Evolutionary conservation across 2,797 vertebrate species (phyloP).

Genomic region (Tamandua tetradactyla): DNA sequence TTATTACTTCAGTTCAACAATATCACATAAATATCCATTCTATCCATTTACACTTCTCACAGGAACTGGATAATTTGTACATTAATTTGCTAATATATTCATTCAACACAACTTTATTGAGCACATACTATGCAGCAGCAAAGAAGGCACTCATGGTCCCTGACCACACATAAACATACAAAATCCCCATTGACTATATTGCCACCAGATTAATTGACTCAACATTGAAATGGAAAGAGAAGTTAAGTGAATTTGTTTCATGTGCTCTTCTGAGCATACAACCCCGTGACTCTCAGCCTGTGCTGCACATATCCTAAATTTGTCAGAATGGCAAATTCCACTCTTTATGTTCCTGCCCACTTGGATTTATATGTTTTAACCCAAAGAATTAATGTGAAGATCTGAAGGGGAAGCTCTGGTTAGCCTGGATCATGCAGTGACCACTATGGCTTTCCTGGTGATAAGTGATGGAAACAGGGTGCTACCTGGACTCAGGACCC

Average conservation of each 20-base stretch:
- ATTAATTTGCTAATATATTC: neutral
- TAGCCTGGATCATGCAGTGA: conserved; percentile 57
- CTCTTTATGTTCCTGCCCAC: conserved; percentile 40
- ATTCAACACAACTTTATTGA: neutral
- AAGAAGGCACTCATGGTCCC: neutral
- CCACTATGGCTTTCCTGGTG: conserved; percentile 54
- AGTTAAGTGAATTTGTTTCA: neutral
- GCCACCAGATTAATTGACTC: neutral
- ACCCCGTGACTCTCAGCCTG: neutral
- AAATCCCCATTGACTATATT: neutral
- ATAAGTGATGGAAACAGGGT: conserved; percentile 64
- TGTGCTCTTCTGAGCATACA: neutral
- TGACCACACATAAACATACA: neutral
- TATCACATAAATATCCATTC: neutral
- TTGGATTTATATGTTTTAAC: conserved; percentile 61
- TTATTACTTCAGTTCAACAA: neutral
- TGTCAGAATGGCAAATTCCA: conserved; percentile 12
- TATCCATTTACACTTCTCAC: neutral
- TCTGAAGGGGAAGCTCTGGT: conserved; percentile 65
- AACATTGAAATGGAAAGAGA: conserved; percentile 21
- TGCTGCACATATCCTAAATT: neutral
- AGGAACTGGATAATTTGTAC: neutral
- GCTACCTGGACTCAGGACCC: conserved; percentile 45
- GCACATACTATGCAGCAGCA: neutral
- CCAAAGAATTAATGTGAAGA: conserved; percentile 70